These are phyloP conservation scores for Rhineura floridana DNA, from an alignment of 2,113 vertebrate species.

Conservation along the genomic window DNA sequence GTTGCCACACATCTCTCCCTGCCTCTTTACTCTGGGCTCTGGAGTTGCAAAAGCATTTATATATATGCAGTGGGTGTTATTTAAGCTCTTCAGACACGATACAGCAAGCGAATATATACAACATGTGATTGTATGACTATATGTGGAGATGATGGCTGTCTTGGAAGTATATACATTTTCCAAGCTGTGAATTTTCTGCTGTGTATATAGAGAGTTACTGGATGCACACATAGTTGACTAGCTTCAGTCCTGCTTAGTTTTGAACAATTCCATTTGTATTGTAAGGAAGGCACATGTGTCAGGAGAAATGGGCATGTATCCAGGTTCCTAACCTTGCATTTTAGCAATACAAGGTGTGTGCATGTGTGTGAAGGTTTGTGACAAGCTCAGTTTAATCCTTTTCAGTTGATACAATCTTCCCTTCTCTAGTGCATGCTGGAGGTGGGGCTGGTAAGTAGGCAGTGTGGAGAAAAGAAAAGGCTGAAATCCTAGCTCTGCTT, in stretches of 20 bases:
- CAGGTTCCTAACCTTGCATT: not conserved
- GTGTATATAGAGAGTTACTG: not conserved
- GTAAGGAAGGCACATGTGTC: not conserved
- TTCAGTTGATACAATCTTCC: too few relatives aligned
- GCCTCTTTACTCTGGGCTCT: too few relatives aligned
- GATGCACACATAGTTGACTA: not conserved
- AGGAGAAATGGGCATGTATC: too few relatives aligned
- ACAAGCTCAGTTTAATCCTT: too few relatives aligned
- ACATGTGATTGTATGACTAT: not conserved
- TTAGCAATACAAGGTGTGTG: not conserved
- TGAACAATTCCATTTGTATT: not conserved
- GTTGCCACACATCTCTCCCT: not conserved
- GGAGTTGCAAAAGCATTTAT: not conserved
- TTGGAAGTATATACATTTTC: not conserved
- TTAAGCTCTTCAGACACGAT: not conserved
- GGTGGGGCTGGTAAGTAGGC: too few relatives aligned
- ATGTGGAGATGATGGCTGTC: not conserved
- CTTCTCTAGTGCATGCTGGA: too few relatives aligned
- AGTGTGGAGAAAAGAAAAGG: too few relatives aligned
- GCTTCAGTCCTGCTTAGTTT: not conserved
- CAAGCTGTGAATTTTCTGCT: not conserved
- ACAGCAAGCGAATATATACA: not conserved
- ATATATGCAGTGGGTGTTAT: not conserved
- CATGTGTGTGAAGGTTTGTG: not conserved
- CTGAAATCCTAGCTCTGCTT: too few relatives aligned